Base-by-base conservation (phyloP, 2,797 vertebrate genomes). In the Danio choprae region DNA sequence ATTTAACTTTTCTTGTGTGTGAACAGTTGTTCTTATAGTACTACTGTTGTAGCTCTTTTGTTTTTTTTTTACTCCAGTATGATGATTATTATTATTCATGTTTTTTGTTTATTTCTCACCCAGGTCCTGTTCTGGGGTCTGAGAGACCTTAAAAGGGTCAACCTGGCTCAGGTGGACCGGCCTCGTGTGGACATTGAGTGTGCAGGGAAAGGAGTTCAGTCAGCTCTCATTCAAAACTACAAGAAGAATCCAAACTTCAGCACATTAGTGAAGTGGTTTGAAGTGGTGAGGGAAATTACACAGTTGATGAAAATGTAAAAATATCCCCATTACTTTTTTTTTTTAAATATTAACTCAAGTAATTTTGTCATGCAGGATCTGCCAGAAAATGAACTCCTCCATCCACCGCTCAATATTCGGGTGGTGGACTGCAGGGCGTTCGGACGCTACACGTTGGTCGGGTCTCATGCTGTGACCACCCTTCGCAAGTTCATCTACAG, bases 201-300 rank as follows among this genome's bases (percentile, higher is more conserved):
- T 80, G 96, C 97, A 0, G 97, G 98, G 1, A 94, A 91, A 88
- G 96, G 97, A 0, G 96, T 99, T 29, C 98, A 99, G 84, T 99
- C 98, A 0, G 93, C 93, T 7, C 93, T 97, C 77, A 99, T 99
- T 89, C 96, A 96, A 83, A 98, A 98, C 91, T 99, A 98, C 90
- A 99, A 98, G 93, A 98, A 98, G 87, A 99, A 99, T 88, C 97
- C 98, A 64, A 99, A 99, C 88, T 99, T 99, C 88, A 96, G 93
- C 94, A 98, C 95, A 4, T 86, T 99, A 75, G 97, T 99, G 79
- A 99, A 99, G 90, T 99, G 96, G 96, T 99, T 99, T 55, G 98
- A 99, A 90, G 98, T 99, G 95, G 98, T 99, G 85, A 94, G 96
- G 92, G 7, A 1, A n/a, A 6, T 41, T 36, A 11, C 38, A 40